These are phyloP conservation scores for Panopea generosa DNA, from an alignment of 2,888 invertebrate species.

Conservation along the genomic window DNA sequence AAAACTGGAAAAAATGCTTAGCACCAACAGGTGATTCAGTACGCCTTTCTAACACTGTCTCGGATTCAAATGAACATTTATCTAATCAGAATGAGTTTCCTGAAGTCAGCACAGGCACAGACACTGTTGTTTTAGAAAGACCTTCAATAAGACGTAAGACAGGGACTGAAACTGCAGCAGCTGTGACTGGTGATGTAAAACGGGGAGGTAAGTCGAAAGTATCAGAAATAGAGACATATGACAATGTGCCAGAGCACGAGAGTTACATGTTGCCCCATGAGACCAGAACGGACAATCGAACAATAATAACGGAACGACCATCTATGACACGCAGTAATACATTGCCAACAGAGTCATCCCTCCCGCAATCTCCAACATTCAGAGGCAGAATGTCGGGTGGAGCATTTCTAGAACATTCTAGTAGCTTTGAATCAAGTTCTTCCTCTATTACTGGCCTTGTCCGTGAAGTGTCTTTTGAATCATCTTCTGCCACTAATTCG, in stretches of 20 bases:
- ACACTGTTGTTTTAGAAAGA: conserved; percentile 59
- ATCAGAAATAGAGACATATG: conserved; percentile 53
- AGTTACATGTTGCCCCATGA: conserved; percentile 38
- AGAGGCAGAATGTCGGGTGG: conserved; percentile 27
- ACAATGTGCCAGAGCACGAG: conserved; percentile 58
- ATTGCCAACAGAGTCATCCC: conserved; percentile 36
- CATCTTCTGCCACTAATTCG: conserved; percentile 15
- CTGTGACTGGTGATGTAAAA: background rate
- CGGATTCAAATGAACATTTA: conserved; percentile 40
- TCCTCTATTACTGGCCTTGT: conserved; percentile 17
- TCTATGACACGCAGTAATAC: conserved; percentile 40
- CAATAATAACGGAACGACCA: conserved; percentile 40
- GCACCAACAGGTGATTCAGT: conserved; percentile 72
- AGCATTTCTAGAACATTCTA: conserved; percentile 46
- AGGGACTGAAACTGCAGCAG: background rate
- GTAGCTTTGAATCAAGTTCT: conserved; percentile 48
- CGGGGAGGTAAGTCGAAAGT: conserved; percentile 11
- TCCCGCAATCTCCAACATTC: conserved; percentile 52
- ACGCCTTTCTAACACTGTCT: conserved; percentile 46
- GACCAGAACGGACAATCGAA: conserved; percentile 48
- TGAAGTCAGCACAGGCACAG: conserved; percentile 59
- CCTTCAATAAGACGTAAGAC: conserved; percentile 56
- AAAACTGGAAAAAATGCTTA: conserved; percentile 67
- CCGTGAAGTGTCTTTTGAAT: conserved; percentile 33
- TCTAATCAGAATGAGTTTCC: conserved; percentile 50